A percentile compares a stretch with the other conserved stretches of the same genome.
phyloP scores from a whole-genome alignment of 2,113 vertebrate species.

The Anthoscopus minutus region DNA sequence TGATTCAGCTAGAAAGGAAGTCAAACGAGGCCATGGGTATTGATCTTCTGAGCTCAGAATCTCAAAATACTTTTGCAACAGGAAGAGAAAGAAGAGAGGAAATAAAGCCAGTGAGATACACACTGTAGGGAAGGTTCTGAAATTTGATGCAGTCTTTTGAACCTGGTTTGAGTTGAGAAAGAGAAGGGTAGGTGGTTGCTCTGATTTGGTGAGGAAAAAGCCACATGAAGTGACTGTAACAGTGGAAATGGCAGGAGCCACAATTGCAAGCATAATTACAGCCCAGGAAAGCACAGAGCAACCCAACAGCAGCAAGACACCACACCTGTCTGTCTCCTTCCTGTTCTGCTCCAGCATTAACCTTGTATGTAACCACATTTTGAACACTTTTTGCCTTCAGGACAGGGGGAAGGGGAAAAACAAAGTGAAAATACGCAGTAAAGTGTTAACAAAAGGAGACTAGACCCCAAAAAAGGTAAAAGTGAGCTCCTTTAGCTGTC shows the following conservation, averaged over 20 bases:
- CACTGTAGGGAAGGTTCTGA: not conserved
- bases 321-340: not conserved
- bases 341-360: not conserved
- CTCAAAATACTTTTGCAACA: rapidly evolving
- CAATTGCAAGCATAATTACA: not conserved
- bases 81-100: not conserved
- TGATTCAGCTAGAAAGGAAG: not conserved
- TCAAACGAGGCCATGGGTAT: not conserved
- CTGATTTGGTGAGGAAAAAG: not conserved
- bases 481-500: not conserved
- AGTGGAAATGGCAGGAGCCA: not conserved
- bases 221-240: not conserved
- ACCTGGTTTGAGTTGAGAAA: not conserved
- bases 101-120: not conserved
- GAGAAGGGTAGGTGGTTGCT: not conserved
- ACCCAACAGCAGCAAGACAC: not conserved
- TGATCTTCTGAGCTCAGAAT: not conserved
- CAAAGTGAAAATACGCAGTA: not conserved
- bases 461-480: not conserved
- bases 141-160: not conserved
- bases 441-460: not conserved
- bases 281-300: not conserved
- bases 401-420: not conserved
- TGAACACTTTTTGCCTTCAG: not conserved
- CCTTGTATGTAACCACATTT: not conserved